A percentile compares a stretch with the other conserved stretches of the same genome.
These are phyloP conservation scores for Charadrius vociferus DNA, from an alignment of 2,113 vertebrate genomes.

Conservation along the genomic window DNA sequence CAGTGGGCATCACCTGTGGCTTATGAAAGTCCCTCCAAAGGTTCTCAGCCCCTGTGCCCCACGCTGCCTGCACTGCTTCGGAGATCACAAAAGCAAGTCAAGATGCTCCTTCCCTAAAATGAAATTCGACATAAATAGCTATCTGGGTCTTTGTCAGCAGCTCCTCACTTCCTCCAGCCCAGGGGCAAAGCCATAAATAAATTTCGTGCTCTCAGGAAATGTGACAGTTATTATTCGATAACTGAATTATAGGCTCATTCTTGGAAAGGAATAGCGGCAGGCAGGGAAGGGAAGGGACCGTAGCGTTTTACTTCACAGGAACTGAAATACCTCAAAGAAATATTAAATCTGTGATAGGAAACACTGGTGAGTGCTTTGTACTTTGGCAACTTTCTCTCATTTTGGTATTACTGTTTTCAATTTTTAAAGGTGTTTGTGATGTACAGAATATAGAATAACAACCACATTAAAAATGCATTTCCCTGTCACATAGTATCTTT, in stretches of 20 bases:
- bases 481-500: neutral
- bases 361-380: neutral
- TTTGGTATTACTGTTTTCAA: neutral
- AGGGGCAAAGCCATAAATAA: neutral
- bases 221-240: slow-evolving; percentile 8
- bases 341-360: neutral
- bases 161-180: neutral
- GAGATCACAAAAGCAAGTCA: neutral
- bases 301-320: neutral
- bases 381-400: neutral
- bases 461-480: neutral
- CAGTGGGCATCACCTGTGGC: fast-evolving
- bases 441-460: neutral
- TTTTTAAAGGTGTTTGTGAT: neutral
- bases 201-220: neutral
- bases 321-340: neutral
- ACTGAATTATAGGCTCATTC: slow-evolving; percentile 3
- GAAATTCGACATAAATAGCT: neutral
- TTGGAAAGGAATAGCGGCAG: neutral
- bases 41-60: neutral
- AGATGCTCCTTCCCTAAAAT: neutral
- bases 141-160: neutral
- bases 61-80: fast-evolving
- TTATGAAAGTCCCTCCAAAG: fast-evolving
- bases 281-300: neutral